Base-by-base conservation (phyloP, 92 coral and sea anemone genomes). In the Siderastrea radians region DNA sequence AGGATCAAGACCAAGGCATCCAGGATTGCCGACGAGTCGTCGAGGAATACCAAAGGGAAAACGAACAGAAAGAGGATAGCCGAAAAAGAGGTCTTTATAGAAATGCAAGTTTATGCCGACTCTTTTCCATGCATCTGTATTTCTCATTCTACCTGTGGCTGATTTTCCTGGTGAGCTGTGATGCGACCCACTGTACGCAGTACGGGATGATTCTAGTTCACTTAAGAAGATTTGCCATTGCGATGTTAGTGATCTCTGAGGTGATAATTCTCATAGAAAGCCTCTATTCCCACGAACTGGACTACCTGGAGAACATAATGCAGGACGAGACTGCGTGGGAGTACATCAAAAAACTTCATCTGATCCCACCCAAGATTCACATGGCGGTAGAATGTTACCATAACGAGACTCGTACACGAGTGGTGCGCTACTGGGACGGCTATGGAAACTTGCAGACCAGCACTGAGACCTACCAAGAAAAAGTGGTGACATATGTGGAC, bases 371-470 rank as follows among this genome's bases (percentile, higher is more conserved):
- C 2, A 85, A 16, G 61, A 86, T 90, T 19, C 38, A 12, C 46
- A 86, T 90, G 91, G 63, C 62, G 0, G 93, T 86, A 11, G 93
- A 90, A 61, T 90, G 93, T 12, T 90, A 90, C 49, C 90, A 90
- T 84, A 78, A 44, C 17, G 91, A 88, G 60, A 88, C 91, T 1
- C 75, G 93, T 5, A 88, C 92, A 1, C 63, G 96, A 16, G 75
- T 79, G 7, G 93, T 93, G 9, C 67, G 77, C 65, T 93, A 90
- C 76, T 90, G 87, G 6, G 92, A 90, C 38, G 88, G 86, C 2
- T 83, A 87, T 44, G 92, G 96, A 11, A 83, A 93, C 52, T 52
- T 53, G 47, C 95, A 89, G 68, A 81, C 93, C 6, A 80, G 93
- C 9, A 86, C 89, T 13, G 96, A 86, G 60, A 87, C 91, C 1